A percentile compares a stretch with the other conserved stretches of the same genome.
Conservation (phyloP, 2,113 vertebrate species). For the Callionymus lyra region DNA sequence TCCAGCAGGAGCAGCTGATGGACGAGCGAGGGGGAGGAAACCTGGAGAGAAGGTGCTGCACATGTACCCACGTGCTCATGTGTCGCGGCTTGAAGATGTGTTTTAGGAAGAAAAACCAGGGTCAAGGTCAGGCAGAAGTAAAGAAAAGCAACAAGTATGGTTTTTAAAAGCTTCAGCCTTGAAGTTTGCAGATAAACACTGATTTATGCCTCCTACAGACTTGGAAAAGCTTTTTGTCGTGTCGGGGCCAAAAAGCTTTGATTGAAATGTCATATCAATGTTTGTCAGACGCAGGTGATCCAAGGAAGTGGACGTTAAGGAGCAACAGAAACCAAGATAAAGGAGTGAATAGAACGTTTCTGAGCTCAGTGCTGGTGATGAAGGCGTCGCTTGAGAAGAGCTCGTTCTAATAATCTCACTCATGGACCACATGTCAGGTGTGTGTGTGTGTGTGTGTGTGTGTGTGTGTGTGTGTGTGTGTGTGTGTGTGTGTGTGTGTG, state of each 20-base stretch:
- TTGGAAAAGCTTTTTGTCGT: constrained; percentile 22
- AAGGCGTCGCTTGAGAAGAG: constrained; percentile 37
- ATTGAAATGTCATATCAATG: constrained; percentile 36
- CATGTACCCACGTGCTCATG: constrained; percentile 22
- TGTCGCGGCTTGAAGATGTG: constrained; percentile 13
- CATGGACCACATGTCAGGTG: constrained; percentile 5
- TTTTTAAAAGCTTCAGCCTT: constrained; percentile 2
- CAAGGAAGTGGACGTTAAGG: constrained; percentile 20
- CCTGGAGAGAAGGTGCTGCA: constrained; percentile 21
- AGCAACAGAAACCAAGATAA: constrained; percentile 17
- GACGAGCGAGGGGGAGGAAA: constrained; percentile 27
- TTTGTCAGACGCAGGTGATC: constrained; percentile 32
- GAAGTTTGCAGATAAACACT: constrained; percentile 21
- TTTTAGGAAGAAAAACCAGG: constrained; percentile 7
- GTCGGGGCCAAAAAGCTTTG: constrained; percentile 26
- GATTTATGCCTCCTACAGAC: constrained; percentile 13
- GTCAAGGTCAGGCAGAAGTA: background rate
- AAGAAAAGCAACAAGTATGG: background rate
- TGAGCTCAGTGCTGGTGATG: constrained; percentile 51
- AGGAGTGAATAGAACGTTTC: constrained; percentile 16
- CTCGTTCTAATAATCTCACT: constrained; percentile 33
- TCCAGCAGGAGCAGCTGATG: constrained; percentile 33
- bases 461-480: constrained; percentile 19
- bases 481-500: too few species aligned
- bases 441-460: constrained; percentile 17